A percentile compares a stretch with the other conserved stretches of the same genome.
These are phyloP conservation scores for Acrobasis consociella DNA, from an alignment of 2,888 invertebrate genomes.

Conservation along the genomic window DNA sequence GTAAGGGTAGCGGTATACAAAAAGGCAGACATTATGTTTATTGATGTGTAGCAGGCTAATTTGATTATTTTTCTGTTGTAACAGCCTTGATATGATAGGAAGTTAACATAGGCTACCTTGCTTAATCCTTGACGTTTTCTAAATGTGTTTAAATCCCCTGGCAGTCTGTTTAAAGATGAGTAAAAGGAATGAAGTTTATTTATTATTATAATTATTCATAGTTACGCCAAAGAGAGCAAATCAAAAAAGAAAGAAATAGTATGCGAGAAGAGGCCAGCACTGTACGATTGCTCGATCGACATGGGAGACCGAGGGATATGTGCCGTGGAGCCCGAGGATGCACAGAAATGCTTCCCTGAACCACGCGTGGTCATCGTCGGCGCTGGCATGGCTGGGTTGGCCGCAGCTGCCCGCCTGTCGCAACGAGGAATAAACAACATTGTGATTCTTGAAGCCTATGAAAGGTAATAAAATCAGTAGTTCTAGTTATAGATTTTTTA, in stretches of 20 bases:
- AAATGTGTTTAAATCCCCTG: too few relatives aligned
- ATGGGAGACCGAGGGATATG: constrained; percentile 62
- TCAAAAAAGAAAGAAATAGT: not conserved
- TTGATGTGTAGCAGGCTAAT: too few relatives aligned
- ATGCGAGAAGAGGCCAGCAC: constrained; percentile 40
- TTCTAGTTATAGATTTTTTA: too few relatives aligned
- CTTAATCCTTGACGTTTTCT: too few relatives aligned
- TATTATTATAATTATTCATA: not conserved
- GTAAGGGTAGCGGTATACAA: too few relatives aligned
- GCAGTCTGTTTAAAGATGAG: too few relatives aligned
- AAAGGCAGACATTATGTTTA: too few relatives aligned
- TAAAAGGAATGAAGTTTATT: not conserved
- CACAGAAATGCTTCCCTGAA: constrained; percentile 64
- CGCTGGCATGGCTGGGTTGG: constrained; percentile 90
- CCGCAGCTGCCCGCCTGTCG: constrained; percentile 88
- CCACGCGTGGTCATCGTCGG: constrained; percentile 89
- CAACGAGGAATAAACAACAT: constrained; percentile 87
- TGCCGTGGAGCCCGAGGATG: constrained; percentile 57
- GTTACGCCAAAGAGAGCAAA: not conserved
- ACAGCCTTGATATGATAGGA: too few relatives aligned
- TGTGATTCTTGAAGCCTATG: constrained; percentile 88
- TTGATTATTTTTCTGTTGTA: too few relatives aligned
- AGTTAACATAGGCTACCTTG: too few relatives aligned
- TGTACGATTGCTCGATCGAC: constrained; percentile 57
- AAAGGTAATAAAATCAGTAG: constrained; percentile 75